These are phyloP conservation scores for Lutjanus campechanus DNA, from an alignment of 2,797 vertebrate species.

Conservation along the genomic window DNA sequence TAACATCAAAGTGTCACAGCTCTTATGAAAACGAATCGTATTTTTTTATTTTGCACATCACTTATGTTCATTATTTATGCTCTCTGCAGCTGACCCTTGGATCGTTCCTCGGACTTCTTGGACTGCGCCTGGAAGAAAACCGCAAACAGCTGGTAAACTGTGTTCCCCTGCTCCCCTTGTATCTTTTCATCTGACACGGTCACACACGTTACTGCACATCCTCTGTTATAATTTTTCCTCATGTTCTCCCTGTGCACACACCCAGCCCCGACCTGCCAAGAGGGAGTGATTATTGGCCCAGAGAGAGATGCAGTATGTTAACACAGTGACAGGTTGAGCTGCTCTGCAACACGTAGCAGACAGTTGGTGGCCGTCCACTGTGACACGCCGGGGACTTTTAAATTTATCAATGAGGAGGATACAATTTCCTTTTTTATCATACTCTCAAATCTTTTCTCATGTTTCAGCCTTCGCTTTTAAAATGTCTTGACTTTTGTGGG, in stretches of 20 bases:
- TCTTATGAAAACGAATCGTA: neutral
- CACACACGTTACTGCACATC: neutral
- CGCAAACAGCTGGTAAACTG: conserved; percentile 82
- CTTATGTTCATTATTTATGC: conserved; percentile 23
- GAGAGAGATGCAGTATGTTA: neutral
- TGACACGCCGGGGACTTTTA: neutral
- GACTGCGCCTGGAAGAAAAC: conserved; percentile 84
- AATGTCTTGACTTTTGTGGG: neutral
- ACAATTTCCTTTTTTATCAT: no score
- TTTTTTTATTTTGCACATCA: neutral
- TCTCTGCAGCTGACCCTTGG: conserved; percentile 82
- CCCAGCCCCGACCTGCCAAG: neutral
- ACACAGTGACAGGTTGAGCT: neutral
- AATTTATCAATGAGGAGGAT: neutral
- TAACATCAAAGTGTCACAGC: neutral
- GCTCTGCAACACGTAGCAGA: neutral
- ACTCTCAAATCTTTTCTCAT: neutral
- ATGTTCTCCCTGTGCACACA: conserved; percentile 28
- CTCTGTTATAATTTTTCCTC: neutral
- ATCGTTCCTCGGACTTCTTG: conserved; percentile 84
- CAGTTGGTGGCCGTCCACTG: neutral
- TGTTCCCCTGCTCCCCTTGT: neutral
- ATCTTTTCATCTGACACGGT: conserved; percentile 24
- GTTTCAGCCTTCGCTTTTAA: neutral
- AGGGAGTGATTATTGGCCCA: neutral